Percentiles rank a stretch among this genome's conserved stretches.
phyloP scores from a whole-genome alignment of 1,140 invertebrate species.

The Adelges cooleyi region DNA sequence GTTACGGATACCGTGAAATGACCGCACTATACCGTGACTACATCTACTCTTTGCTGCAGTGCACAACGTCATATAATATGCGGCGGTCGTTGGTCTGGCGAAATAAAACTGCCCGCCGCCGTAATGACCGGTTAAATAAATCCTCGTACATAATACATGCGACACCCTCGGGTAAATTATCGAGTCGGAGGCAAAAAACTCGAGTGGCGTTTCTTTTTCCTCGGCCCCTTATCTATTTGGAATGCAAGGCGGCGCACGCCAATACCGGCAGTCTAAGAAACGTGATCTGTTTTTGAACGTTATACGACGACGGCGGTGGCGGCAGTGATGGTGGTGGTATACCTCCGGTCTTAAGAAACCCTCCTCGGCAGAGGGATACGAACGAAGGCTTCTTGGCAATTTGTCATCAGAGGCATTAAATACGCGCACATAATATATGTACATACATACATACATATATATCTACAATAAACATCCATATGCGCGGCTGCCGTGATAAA shows the following conservation, averaged over 20 bases:
- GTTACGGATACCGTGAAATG: no score
- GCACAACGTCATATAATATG: no score
- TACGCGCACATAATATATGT: not conserved
- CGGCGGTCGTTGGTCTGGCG: no score
- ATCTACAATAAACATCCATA: no score
- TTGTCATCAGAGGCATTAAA: constrained; percentile 13
- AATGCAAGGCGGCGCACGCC: constrained; percentile 7
- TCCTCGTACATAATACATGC: no score
- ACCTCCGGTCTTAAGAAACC: not conserved
- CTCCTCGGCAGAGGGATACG: not conserved
- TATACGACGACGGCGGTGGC: not conserved
- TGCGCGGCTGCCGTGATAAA: no score
- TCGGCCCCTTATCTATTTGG: not conserved
- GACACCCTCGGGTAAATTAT: not conserved
- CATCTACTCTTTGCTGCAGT: no score
- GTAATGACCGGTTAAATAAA: no score
- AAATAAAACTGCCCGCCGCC: not conserved
- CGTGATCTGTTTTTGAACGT: constrained; percentile 25
- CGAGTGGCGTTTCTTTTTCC: not conserved
- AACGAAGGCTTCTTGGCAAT: not conserved
- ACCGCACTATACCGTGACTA: no score
- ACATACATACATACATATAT: no score
- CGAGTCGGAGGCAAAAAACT: not conserved
- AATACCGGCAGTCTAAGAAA: not conserved
- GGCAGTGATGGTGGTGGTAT: no score